Conservation (phyloP, 2,888 invertebrate species). For the Cheilosia variabilis region DNA sequence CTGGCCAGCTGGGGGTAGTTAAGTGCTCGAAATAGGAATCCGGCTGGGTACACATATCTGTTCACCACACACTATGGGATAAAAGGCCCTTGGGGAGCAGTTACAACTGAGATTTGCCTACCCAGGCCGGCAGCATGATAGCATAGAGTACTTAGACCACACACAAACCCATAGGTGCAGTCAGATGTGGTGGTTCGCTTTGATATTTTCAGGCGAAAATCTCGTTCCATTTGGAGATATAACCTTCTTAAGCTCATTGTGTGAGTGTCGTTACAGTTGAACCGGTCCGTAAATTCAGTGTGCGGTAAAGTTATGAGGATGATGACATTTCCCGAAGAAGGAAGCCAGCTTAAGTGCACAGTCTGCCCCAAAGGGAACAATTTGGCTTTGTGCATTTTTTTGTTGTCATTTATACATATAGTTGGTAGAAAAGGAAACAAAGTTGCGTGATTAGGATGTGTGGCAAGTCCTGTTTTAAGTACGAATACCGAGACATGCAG, state of each 20-base stretch:
- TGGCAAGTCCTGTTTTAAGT: no score
- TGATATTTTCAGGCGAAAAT: constrained; percentile 32
- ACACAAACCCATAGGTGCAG: neutral
- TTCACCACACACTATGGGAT: constrained; percentile 36
- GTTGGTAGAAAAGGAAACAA: no score
- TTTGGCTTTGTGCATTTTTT: no score
- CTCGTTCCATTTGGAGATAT: constrained; percentile 45
- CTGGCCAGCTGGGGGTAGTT: neutral
- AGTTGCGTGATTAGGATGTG: no score
- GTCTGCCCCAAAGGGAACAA: no score
- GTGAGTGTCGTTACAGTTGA: constrained; percentile 13
- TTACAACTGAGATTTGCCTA: constrained; percentile 29
- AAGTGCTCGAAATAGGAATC: neutral
- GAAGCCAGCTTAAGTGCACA: constrained; percentile 8
- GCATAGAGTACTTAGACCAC: neutral
- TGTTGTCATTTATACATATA: no score
- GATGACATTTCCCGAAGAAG: neutral
- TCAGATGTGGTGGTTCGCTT: constrained; percentile 34
- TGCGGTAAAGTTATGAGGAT: constrained; percentile 1
- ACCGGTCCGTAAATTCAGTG: neutral
- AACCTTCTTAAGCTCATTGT: neutral
- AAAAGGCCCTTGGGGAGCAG: constrained; percentile 37
- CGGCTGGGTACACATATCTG: constrained; percentile 39
- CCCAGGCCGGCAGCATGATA: neutral
- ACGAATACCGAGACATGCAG: no score